A percentile compares a stretch with the other conserved stretches of the same genome.
Evolutionary conservation across 1,140 invertebrate genomes (phyloP).

Genomic region (Elymnias hypermnestra): DNA sequence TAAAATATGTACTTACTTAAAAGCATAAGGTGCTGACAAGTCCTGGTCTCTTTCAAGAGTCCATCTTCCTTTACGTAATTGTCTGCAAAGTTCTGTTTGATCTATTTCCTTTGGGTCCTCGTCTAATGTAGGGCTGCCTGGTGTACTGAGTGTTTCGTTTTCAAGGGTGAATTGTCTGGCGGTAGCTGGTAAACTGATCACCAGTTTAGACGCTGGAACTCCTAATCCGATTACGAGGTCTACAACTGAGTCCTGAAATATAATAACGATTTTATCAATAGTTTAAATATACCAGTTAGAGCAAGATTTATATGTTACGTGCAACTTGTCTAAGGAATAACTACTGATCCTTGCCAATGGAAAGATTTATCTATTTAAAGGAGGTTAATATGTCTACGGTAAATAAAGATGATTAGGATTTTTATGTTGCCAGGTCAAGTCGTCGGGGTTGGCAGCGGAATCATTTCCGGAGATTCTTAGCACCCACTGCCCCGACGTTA

Average conservation of each 20-base stretch:
- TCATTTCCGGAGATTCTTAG: too few species aligned
- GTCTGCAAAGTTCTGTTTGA: conserved; percentile 80
- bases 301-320: too few species aligned
- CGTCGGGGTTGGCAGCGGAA: too few species aligned
- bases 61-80: conserved; percentile 81
- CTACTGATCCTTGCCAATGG: too few species aligned
- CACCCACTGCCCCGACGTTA: too few species aligned
- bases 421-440: too few species aligned
- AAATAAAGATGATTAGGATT: too few species aligned
- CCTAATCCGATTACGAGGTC: conserved; percentile 85
- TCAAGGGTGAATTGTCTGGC: conserved; percentile 81
- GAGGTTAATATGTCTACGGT: too few species aligned
- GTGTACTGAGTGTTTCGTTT: conserved; percentile 80
- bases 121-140: conserved; percentile 79
- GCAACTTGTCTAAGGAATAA: too few species aligned
- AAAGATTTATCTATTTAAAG: too few species aligned
- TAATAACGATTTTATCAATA: too few species aligned
- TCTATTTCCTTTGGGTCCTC: conserved; percentile 76
- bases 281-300: too few species aligned
- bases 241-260: conserved; percentile 83
- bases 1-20: conserved; percentile 76
- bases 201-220: conserved; percentile 81
- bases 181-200: conserved; percentile 82
- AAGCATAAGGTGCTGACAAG: conserved; percentile 86
- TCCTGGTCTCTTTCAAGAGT: conserved; percentile 87